These are phyloP conservation scores for Lycaon pictus DNA, from an alignment of 2,113 vertebrate genomes.

Conservation along the genomic window DNA sequence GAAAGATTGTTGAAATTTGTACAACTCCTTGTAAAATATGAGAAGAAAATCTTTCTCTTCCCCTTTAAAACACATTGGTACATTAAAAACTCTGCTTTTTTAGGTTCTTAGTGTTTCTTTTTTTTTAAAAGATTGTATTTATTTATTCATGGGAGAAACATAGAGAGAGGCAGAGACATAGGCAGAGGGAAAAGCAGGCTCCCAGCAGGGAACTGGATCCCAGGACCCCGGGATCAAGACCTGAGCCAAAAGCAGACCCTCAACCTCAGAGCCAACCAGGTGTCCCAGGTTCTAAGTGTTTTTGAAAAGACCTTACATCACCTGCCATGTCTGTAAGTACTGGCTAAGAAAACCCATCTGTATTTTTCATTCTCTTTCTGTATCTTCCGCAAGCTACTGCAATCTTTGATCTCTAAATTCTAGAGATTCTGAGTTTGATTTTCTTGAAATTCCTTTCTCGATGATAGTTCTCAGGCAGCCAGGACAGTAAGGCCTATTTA, in stretches of 20 bases:
- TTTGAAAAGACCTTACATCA: not conserved
- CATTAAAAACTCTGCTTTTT: not conserved
- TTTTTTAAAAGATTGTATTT: too few species aligned
- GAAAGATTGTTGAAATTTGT: slow-evolving; percentile 29
- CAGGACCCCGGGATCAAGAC: too few species aligned
- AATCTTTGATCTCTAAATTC: slow-evolving; percentile 35
- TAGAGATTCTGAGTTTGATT: not conserved
- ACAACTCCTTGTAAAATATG: not conserved
- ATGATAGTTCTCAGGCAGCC: not conserved
- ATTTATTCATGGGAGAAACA: too few species aligned
- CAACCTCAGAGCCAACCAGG: too few species aligned
- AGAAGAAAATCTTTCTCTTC: slow-evolving; percentile 1
- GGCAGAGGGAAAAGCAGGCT: too few species aligned
- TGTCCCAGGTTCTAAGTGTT: not conserved
- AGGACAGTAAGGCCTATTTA: not conserved
- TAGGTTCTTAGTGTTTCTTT: not conserved
- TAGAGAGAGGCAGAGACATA: too few species aligned
- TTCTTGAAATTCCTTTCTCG: slow-evolving; percentile 49
- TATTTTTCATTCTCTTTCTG: not conserved
- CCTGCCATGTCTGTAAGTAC: not conserved
- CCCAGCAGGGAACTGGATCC: too few species aligned
- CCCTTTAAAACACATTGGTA: not conserved
- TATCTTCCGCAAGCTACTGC: not conserved
- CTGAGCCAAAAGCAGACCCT: too few species aligned
- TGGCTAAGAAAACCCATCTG: not conserved